phyloP scores from a whole-genome alignment of 2,888 invertebrate species.

The Tiphia femorata region DNA sequence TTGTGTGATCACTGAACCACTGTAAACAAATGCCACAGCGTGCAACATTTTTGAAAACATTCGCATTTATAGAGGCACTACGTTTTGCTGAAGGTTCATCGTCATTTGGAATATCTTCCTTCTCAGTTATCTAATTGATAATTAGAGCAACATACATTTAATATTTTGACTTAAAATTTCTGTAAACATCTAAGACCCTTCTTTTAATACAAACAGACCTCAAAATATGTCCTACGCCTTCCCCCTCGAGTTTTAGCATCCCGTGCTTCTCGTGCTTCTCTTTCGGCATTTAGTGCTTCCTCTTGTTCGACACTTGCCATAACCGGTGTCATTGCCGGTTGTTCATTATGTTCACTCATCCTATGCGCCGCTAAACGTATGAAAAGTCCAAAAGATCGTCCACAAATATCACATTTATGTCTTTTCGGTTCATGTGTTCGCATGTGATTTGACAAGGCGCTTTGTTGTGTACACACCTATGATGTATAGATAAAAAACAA shows the following conservation, averaged over 20 bases:
- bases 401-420: conserved; percentile 60
- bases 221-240: conserved; percentile 45
- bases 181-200: too few species aligned
- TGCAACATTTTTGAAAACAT: conserved; percentile 51
- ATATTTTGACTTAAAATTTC: too few species aligned
- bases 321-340: conserved; percentile 47
- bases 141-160: too few species aligned
- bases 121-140: too few species aligned
- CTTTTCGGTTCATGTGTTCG: conserved; percentile 62
- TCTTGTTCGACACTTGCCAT: conserved; percentile 58
- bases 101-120: conserved; percentile 36
- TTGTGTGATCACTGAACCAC: conserved; percentile 60
- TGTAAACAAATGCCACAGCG: conserved; percentile 57
- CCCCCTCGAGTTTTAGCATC: conserved; percentile 44
- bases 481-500: not conserved
- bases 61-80: conserved; percentile 23
- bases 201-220: conserved; percentile 45
- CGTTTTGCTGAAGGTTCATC: conserved; percentile 44
- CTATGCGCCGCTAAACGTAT: conserved; percentile 58
- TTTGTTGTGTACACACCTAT: conserved; percentile 61
- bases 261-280: conserved; percentile 57
- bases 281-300: conserved; percentile 58
- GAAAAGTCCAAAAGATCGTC: conserved; percentile 58
- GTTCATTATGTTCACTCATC: conserved; percentile 56
- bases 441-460: conserved; percentile 63